phyloP scores from a whole-genome alignment of 2,113 vertebrate genomes.

The Notiomystis cincta region DNA sequence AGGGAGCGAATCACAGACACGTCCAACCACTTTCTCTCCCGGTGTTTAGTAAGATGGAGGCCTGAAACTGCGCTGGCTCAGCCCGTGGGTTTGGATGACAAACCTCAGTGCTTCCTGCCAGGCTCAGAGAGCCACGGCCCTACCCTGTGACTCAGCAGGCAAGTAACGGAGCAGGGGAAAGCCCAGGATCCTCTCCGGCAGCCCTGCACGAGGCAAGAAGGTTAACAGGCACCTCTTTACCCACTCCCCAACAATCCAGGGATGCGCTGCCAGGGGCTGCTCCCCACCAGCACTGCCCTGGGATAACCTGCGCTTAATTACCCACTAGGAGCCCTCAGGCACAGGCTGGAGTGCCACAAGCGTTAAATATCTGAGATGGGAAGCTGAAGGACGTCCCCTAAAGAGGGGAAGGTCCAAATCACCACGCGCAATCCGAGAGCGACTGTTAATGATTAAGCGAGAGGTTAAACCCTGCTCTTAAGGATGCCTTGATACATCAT shows the following conservation, averaged over 20 bases:
- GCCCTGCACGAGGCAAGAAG: neutral
- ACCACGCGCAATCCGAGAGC: neutral
- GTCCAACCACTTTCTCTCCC: neutral
- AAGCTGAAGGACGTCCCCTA: neutral
- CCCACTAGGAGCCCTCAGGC: neutral
- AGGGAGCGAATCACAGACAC: neutral
- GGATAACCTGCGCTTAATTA: neutral
- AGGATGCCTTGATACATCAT: neutral
- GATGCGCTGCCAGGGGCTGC: neutral
- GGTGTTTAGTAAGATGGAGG: neutral
- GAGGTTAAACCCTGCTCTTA: neutral
- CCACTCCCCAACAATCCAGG: neutral
- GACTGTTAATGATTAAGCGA: slow-evolving; percentile 50
- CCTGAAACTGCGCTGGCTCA: neutral
- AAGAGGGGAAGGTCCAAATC: neutral
- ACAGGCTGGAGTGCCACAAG: neutral
- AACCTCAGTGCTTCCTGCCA: neutral
- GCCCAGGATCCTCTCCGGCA: neutral
- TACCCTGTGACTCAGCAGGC: slow-evolving; percentile 66
- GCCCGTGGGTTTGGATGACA: slow-evolving; percentile 5
- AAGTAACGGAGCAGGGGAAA: neutral
- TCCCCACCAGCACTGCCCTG: accelerated
- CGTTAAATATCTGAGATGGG: neutral
- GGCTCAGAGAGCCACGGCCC: neutral
- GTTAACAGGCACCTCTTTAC: neutral